Base-by-base conservation (phyloP, 2,888 invertebrate genomes). In the Tortricodes alternella region DNA sequence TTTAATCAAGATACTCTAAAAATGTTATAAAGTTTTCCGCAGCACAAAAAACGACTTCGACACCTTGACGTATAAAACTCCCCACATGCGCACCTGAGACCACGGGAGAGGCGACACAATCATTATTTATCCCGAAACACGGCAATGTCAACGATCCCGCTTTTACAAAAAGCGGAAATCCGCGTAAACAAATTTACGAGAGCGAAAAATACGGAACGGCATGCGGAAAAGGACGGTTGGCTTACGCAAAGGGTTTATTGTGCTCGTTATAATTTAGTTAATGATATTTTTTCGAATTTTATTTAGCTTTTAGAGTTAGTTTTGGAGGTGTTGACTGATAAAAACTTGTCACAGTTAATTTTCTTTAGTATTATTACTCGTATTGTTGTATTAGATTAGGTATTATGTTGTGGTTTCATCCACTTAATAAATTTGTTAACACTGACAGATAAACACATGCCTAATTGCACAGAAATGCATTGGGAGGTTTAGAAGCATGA, bases 121-220 rank as follows among this genome's bases (percentile, higher is more conserved):
- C 69, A 70, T 72, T 73, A 73, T 72, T 75, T 73, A 70, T 68
- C 61, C 67, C 63, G 58, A 55, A 57, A 37, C 63, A 59, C 60
- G 46, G 57, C n/a, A n/a, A 58, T 58, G 62, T 49, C 35, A 27
- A 38, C 49, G 23, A 19, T 37, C 18, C 27, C 62, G 62, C 48
- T n/a, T n/a, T n/a, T 35, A 55, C 58, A 60, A 61, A 70, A 69
- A 65, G 65, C 62, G 65, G 61, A 62, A 68, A 63, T 66, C 61
- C 59, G 57, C 16, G 44, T 63, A 70, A 65, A 68, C 66, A 67
- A 68, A 70, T 66, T 60, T 61, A 48, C 50, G 50, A 52, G 58
- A 57, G 63, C 65, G 64, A 63, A 63, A 69, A 71, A 66, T 62
- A 61, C 48, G 32, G 18, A 41, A 4, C 13, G 24, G 18, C n/a